A percentile compares a stretch with the other conserved stretches of the same genome.
Evolutionary conservation across 2,888 invertebrate genomes (phyloP).

Genomic region (Micoletzkya japonica): DNA sequence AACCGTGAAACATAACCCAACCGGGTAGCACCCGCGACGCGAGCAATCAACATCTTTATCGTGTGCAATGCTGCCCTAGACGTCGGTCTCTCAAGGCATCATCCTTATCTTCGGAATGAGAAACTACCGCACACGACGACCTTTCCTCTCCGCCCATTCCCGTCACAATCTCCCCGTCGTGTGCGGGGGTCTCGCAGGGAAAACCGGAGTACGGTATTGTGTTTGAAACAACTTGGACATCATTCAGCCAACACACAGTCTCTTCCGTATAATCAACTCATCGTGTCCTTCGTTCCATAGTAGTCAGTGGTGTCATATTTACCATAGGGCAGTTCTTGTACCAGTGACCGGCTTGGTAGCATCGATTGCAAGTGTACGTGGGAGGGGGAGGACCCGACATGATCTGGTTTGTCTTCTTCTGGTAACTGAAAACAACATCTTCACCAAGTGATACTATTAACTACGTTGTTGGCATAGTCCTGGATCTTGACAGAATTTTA

Average conservation of each 20-base stretch:
- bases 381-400: slow-evolving; percentile 86
- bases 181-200: too few species aligned
- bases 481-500: neutral
- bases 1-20: too few species aligned
- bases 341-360: slow-evolving; percentile 94
- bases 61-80: too few species aligned
- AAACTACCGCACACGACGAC: too few species aligned
- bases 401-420: slow-evolving; percentile 83
- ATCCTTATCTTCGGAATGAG: too few species aligned
- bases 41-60: slow-evolving; percentile 22
- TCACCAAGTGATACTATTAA: neutral
- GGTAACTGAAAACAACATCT: slow-evolving; percentile 74
- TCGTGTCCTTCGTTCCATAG: neutral
- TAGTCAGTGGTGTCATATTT: slow-evolving; percentile 31
- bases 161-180: too few species aligned
- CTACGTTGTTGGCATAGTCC: too few species aligned
- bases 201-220: too few species aligned
- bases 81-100: too few species aligned
- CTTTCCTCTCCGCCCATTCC: too few species aligned
- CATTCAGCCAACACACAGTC: neutral
- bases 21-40: too few species aligned
- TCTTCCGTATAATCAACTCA: neutral
- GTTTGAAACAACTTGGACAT: too few species aligned
- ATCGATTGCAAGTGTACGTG: slow-evolving; percentile 91
- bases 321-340: slow-evolving; percentile 86